Evolutionary conservation across 2,888 invertebrate species (phyloP).

Genomic region (Sturmia bella): DNA sequence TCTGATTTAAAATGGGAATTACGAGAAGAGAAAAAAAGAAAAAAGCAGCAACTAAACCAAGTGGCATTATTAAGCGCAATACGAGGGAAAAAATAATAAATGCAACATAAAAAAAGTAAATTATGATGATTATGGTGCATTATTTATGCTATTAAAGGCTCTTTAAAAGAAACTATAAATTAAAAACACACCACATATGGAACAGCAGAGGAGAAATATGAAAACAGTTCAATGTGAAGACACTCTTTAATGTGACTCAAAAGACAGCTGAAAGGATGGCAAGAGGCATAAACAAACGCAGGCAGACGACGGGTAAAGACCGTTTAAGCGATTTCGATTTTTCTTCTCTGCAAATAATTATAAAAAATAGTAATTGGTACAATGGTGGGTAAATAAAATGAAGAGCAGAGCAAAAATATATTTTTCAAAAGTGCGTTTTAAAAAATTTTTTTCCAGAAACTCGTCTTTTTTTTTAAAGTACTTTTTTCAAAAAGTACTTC

Average conservation of each 20-base stretch:
- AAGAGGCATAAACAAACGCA: background rate
- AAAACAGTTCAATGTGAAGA: background rate
- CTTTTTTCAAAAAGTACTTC: background rate
- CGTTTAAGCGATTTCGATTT: conserved; percentile 18
- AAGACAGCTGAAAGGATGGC: conserved; percentile 4
- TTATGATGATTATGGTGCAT: conserved; percentile 72
- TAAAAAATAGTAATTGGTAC: conserved; percentile 17
- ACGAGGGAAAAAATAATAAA: conserved; percentile 16
- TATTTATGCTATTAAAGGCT: conserved; percentile 72
- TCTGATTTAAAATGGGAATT: conserved; percentile 30
- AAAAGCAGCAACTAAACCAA: conserved; percentile 19
- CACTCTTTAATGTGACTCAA: background rate
- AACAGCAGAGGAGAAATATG: background rate
- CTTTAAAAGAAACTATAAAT: conserved; percentile 70
- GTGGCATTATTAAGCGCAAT: conserved; percentile 48
- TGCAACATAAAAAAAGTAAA: conserved; percentile 68
- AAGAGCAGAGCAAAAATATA: too few species aligned
- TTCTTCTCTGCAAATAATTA: conserved; percentile 13
- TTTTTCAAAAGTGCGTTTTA: background rate
- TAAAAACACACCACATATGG: conserved; percentile 54
- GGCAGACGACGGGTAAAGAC: conserved; percentile 2
- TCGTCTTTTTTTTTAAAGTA: background rate
- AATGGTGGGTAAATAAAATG: background rate
- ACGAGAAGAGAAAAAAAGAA: conserved; percentile 1
- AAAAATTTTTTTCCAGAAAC: background rate